Conservation (phyloP, 2,797 vertebrate genomes). For the Gambelia wislizenii region DNA sequence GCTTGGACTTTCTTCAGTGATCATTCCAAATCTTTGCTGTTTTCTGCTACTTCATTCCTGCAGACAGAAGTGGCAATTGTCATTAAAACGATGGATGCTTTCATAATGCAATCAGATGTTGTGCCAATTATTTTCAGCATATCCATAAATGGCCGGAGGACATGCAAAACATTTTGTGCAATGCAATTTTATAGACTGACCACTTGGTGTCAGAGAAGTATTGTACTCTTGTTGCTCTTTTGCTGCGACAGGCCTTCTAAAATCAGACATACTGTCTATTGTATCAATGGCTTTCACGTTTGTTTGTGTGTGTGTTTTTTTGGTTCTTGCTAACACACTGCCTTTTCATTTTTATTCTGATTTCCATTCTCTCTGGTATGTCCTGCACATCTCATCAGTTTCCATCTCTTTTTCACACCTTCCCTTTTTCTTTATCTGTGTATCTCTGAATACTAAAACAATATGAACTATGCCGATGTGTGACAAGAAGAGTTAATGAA, state of each 20-base stretch:
- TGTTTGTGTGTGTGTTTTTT: slow-evolving; percentile 34
- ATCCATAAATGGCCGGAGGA: fast-evolving
- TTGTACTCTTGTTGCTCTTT: neutral
- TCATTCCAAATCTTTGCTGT: too few species aligned
- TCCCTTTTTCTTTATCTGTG: slow-evolving; percentile 22
- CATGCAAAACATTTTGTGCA: neutral
- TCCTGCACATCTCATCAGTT: slow-evolving; percentile 19
- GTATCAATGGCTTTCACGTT: neutral
- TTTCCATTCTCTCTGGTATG: neutral
- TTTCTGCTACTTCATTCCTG: neutral
- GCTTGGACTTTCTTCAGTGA: too few species aligned
- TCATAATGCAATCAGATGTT: neutral
- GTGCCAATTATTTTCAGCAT: neutral
- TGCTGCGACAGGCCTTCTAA: neutral
- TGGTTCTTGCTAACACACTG: neutral
- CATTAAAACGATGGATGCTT: slow-evolving; percentile 8
- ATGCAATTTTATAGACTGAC: slow-evolving; percentile 38
- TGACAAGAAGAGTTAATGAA: slow-evolving; percentile 26
- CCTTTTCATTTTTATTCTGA: slow-evolving; percentile 21
- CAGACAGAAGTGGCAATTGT: neutral
- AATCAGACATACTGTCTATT: neutral
- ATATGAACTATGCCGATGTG: slow-evolving; percentile 6
- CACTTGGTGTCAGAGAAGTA: slow-evolving; percentile 54
- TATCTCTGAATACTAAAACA: slow-evolving; percentile 22
- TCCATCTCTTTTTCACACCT: neutral